Conservation (phyloP, 2,888 invertebrate species). For the Eugnorisma glareosa region DNA sequence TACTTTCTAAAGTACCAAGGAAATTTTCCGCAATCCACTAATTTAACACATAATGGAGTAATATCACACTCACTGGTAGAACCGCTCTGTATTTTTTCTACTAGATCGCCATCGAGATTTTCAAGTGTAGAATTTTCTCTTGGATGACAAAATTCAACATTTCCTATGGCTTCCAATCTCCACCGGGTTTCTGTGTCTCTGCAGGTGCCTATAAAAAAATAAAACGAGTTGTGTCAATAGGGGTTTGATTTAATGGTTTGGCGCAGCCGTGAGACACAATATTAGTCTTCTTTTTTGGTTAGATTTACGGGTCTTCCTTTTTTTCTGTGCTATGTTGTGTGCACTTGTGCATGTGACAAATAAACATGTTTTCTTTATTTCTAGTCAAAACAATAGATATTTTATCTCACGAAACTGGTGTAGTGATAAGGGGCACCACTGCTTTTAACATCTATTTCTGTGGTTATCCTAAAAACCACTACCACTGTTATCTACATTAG, state of each 20-base stretch:
- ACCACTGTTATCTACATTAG: no score
- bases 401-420: no score
- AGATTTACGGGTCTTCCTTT: no score
- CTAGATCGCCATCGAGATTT: conserved; percentile 3
- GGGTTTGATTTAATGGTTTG: not conserved
- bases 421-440: no score
- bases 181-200: conserved; percentile 17
- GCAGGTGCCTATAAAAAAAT: conserved; percentile 9
- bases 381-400: not conserved
- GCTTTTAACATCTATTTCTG: no score
- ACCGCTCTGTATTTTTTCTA: not conserved
- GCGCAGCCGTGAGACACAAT: not conserved
- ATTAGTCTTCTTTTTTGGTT: not conserved
- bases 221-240: not conserved
- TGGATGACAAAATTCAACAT: not conserved
- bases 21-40: conserved; percentile 63
- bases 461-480: no score
- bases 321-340: not conserved
- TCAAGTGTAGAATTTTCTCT: not conserved
- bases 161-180: conserved; percentile 24
- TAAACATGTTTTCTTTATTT: not conserved
- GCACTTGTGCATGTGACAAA: not conserved
- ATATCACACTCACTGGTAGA: conserved; percentile 28
- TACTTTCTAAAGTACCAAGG: conserved; percentile 67
- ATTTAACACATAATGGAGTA: conserved; percentile 43